Conservation (phyloP, 2,113 vertebrate genomes). For the Microcebus tavaratra region DNA sequence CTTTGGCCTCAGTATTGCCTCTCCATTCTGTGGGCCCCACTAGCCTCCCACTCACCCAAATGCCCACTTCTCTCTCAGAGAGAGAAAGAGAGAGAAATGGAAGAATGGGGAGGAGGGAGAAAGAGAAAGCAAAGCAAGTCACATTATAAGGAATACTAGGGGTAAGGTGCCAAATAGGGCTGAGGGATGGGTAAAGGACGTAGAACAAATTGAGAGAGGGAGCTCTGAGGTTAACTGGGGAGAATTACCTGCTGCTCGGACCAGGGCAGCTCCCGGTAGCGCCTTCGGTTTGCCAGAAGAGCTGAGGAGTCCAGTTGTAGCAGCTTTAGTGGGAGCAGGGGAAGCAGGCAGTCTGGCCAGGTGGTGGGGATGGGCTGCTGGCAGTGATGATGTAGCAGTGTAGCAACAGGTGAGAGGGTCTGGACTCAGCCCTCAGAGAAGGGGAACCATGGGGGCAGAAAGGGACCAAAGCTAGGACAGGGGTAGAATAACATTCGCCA, state of each 20-base stretch:
- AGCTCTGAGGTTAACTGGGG: not conserved
- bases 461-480: not conserved
- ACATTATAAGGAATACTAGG: not conserved
- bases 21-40: not conserved
- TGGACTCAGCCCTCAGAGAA: constrained; percentile 38
- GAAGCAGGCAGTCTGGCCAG: constrained; percentile 87
- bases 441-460: not conserved
- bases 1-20: not conserved
- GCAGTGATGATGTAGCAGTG: not conserved
- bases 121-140: not conserved
- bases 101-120: not conserved
- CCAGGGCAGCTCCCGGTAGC: constrained; percentile 86
- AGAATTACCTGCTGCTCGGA: constrained; percentile 90
- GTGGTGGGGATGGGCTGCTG: constrained; percentile 74
- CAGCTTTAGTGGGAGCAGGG: constrained; percentile 89
- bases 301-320: constrained; percentile 80
- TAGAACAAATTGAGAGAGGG: not conserved
- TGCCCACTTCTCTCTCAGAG: not conserved
- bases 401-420: not conserved
- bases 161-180: not conserved
- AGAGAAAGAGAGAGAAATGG: too few relatives aligned
- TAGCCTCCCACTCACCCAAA: not conserved
- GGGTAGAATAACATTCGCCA: not conserved
- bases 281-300: constrained; percentile 80
- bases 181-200: not conserved